These are phyloP conservation scores for Cremastinae sp. DNA, from an alignment of 2,888 invertebrate species.

Conservation along the genomic window DNA sequence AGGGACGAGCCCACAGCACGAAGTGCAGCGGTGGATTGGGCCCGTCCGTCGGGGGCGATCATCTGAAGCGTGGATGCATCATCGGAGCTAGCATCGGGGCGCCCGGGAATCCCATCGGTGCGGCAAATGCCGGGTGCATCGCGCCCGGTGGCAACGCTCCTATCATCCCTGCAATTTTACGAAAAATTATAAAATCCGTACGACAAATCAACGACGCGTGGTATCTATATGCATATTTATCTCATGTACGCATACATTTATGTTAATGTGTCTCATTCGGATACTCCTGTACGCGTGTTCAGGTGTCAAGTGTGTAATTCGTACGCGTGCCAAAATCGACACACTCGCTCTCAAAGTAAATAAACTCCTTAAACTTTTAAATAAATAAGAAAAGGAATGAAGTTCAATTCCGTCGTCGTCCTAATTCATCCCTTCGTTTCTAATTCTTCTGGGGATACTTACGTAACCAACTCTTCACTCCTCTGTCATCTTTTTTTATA, in stretches of 20 bases:
- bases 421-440: constrained; percentile 30
- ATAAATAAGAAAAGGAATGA: constrained; percentile 6
- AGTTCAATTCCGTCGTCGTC: constrained; percentile 10
- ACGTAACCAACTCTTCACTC: constrained; percentile 58
- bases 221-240: constrained; percentile 9
- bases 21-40: constrained; percentile 81
- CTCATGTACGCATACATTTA: constrained; percentile 28
- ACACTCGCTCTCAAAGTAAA: no score
- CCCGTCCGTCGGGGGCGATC: constrained; percentile 85
- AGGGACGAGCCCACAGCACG: constrained; percentile 83
- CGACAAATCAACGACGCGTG: constrained; percentile 1
- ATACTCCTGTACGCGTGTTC: constrained; percentile 7
- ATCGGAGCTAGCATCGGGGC: constrained; percentile 83
- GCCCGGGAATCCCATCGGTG: constrained; percentile 82
- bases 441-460: constrained; percentile 65
- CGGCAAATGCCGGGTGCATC: constrained; percentile 81
- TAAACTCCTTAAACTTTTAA: background rate
- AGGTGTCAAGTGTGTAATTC: background rate
- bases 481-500: constrained; percentile 10
- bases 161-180: constrained; percentile 79
- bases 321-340: no score
- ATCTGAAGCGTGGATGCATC: constrained; percentile 94
- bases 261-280: constrained; percentile 16
- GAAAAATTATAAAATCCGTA: constrained; percentile 20
- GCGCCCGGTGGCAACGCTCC: constrained; percentile 80